Evolutionary conservation across 2,888 invertebrate genomes (phyloP).

Genomic region (Caprella mutica): DNA sequence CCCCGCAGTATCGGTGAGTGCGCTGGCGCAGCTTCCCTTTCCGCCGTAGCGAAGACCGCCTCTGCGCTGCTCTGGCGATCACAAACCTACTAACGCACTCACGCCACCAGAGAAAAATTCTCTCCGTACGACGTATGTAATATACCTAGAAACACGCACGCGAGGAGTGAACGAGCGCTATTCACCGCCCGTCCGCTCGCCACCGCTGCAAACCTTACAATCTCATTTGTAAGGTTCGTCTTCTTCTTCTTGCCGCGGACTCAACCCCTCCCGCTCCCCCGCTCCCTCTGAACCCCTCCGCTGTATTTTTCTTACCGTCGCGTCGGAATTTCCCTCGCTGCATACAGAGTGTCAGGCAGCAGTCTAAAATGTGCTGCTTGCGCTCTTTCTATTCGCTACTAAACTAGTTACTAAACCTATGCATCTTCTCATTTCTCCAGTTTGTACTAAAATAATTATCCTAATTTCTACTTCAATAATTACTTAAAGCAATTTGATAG

Average conservation of each 20-base stretch:
- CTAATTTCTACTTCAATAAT: not conserved
- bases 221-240: not conserved
- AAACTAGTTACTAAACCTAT: too few relatives aligned
- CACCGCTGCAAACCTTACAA: not conserved
- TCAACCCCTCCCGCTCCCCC: not conserved
- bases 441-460: not conserved
- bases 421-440: not conserved
- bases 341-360: too few relatives aligned
- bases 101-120: conserved; percentile 20
- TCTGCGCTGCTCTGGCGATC: conserved; percentile 16
- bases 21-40: too few relatives aligned
- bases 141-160: not conserved
- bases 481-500: not conserved
- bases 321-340: conserved; percentile 12
- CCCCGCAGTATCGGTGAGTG: conserved; percentile 30
- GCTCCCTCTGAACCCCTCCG: not conserved
- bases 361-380: too few relatives aligned
- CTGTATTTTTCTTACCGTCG: not conserved
- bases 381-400: too few relatives aligned
- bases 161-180: not conserved
- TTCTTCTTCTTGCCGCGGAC: not conserved
- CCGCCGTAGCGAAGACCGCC: too few relatives aligned
- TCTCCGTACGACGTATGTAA: not conserved
- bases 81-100: conserved; percentile 28
- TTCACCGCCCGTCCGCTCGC: not conserved